Evolutionary conservation across 2,113 vertebrate genomes (phyloP).

Genomic region (Corythaeola cristata): DNA sequence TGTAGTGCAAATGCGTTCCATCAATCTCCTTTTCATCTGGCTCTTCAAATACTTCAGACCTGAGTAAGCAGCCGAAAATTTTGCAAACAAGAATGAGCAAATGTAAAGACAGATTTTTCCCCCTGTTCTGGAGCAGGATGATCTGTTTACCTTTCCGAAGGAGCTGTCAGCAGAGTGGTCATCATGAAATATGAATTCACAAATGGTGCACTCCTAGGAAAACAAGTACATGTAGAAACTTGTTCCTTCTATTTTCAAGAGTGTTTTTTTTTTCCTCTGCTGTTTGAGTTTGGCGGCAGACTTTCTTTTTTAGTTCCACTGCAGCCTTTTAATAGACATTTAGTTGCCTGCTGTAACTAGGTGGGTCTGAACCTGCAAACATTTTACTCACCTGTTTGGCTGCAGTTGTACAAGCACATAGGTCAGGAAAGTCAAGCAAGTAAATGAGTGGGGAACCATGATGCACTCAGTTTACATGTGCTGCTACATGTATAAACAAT

Average conservation of each 20-base stretch:
- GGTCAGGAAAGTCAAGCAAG: neutral
- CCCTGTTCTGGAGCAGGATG: slow-evolving; percentile 13
- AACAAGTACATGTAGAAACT: slow-evolving; percentile 6
- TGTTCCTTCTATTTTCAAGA: neutral
- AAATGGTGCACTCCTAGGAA: slow-evolving; percentile 16
- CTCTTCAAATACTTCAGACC: slow-evolving; percentile 58
- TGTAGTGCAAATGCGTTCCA: slow-evolving; percentile 34
- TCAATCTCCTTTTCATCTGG: slow-evolving; percentile 65
- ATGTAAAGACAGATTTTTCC: slow-evolving; percentile 30
- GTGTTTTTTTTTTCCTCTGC: neutral
- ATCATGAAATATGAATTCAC: slow-evolving; percentile 59
- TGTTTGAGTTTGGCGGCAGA: slow-evolving; percentile 31
- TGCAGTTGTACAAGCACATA: neutral
- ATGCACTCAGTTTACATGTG: neutral
- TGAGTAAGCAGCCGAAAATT: slow-evolving; percentile 59
- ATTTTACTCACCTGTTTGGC: neutral
- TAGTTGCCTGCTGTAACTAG: neutral
- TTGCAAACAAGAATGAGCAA: slow-evolving; percentile 63
- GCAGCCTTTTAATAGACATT: neutral
- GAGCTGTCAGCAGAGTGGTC: slow-evolving; percentile 59
- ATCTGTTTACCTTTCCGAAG: slow-evolving; percentile 71
- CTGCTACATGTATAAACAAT: neutral
- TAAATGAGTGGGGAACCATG: neutral
- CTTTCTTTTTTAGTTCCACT: neutral
- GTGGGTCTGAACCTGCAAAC: neutral